Conservation (phyloP, 2,888 invertebrate genomes). For the Acronicta alni region DNA sequence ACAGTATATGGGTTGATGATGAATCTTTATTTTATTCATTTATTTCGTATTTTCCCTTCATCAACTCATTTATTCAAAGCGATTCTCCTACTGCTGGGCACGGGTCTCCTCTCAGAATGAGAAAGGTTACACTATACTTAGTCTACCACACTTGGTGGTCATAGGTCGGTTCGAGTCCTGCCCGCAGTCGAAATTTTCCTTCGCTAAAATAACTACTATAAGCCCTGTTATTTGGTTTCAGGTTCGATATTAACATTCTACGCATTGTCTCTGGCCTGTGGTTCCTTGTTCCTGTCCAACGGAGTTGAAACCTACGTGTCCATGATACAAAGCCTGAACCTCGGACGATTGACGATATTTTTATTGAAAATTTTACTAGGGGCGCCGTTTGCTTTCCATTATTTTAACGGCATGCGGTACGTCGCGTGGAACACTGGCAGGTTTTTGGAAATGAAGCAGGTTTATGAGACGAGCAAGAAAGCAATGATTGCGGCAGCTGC, state of each 20-base stretch:
- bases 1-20: too few relatives aligned
- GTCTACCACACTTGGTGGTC: too few relatives aligned
- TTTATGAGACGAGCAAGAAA: conserved; percentile 63
- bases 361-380: conserved; percentile 71
- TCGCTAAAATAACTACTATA: too few relatives aligned
- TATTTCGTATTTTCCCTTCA: too few relatives aligned
- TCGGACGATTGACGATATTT: conserved; percentile 59
- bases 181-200: too few relatives aligned
- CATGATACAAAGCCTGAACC: conserved; percentile 75
- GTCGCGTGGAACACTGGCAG: conserved; percentile 70
- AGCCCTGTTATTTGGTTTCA: conserved; percentile 55
- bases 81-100: too few relatives aligned
- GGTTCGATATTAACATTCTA: conserved; percentile 67
- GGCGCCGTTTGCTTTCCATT: conserved; percentile 74
- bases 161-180: too few relatives aligned
- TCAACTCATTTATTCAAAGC: too few relatives aligned
- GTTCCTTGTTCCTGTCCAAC: conserved; percentile 72
- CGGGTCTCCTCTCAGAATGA: too few relatives aligned
- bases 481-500: conserved; percentile 57
- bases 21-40: too few relatives aligned
- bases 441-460: conserved; percentile 62
- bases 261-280: conserved; percentile 67
- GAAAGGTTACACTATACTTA: too few relatives aligned
- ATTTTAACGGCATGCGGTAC: conserved; percentile 76
- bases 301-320: conserved; percentile 77